Evolutionary conservation across 2,113 vertebrate species (phyloP).

Genomic region (Podarcis cretensis): DNA sequence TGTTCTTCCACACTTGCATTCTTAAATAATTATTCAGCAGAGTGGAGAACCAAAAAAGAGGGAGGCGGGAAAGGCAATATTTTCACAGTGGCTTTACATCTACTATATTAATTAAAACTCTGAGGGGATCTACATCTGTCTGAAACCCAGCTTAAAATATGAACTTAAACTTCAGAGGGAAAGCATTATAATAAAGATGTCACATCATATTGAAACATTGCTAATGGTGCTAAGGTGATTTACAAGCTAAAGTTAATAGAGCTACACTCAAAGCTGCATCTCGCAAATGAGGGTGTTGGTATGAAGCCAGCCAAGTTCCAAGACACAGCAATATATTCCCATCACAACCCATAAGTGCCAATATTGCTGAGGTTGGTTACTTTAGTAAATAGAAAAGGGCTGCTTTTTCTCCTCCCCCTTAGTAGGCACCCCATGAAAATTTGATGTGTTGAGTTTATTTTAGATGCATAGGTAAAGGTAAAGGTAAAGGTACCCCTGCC

Average conservation of each 20-base stretch:
- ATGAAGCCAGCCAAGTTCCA: conserved; percentile 47
- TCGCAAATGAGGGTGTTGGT: conserved; percentile 57
- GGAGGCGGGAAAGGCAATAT: not conserved
- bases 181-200: conserved; percentile 70
- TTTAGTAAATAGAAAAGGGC: conserved; percentile 12
- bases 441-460: conserved; percentile 40
- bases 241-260: conserved; percentile 54
- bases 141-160: conserved; percentile 63
- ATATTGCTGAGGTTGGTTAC: conserved; percentile 19
- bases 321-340: conserved; percentile 15
- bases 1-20: not conserved
- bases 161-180: conserved; percentile 61
- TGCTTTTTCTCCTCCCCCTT: conserved; percentile 4
- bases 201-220: conserved; percentile 59
- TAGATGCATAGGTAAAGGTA: too few species aligned
- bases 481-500: too few species aligned
- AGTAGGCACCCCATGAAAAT: conserved; percentile 16
- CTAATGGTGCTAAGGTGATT: conserved; percentile 63
- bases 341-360: conserved; percentile 51
- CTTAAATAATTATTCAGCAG: not conserved
- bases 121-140: conserved; percentile 53
- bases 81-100: conserved; percentile 59
- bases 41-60: conserved; percentile 33
- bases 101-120: conserved; percentile 64
- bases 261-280: conserved; percentile 49